Evolutionary conservation across 30 jellyfish, hydroid and myxozoan species (phyloP).

Genomic region (Mastigias papua): DNA sequence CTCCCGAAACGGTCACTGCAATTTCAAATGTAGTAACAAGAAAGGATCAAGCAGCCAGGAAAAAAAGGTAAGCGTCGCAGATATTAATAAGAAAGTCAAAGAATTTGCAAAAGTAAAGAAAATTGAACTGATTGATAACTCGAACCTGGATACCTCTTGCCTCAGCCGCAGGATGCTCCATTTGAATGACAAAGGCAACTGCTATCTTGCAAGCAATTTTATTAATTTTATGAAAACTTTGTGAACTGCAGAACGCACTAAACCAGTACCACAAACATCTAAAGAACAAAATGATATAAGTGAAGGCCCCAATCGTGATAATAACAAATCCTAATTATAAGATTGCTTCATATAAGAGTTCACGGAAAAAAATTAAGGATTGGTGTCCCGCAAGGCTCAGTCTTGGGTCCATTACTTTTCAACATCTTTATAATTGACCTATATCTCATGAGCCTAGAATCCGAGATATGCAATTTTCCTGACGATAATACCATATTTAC

Average conservation of each 20-base stretch:
- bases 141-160: slow-evolving; percentile 62
- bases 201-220: slow-evolving; percentile 32
- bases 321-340: too few relatives aligned
- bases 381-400: too few relatives aligned
- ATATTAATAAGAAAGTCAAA: slow-evolving; percentile 24
- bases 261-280: background rate
- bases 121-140: slow-evolving; percentile 36
- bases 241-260: slow-evolving; percentile 28
- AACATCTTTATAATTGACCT: too few relatives aligned
- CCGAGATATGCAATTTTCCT: too few relatives aligned
- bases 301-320: slow-evolving; percentile 16
- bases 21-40: slow-evolving; percentile 33
- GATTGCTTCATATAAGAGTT: too few relatives aligned
- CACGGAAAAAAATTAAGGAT: too few relatives aligned
- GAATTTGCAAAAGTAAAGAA: slow-evolving; percentile 40
- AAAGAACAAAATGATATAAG: background rate
- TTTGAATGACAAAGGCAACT: slow-evolving; percentile 46
- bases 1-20: slow-evolving; percentile 51
- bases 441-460: too few relatives aligned
- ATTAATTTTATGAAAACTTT: slow-evolving; percentile 20
- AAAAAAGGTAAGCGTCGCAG: slow-evolving; percentile 44
- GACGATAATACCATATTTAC: too few relatives aligned
- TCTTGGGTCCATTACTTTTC: too few relatives aligned
- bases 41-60: slow-evolving; percentile 52
- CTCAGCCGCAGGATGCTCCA: slow-evolving; percentile 54